Conservation (phyloP, 1,140 invertebrate genomes). For the Camponotus vicinus region DNA sequence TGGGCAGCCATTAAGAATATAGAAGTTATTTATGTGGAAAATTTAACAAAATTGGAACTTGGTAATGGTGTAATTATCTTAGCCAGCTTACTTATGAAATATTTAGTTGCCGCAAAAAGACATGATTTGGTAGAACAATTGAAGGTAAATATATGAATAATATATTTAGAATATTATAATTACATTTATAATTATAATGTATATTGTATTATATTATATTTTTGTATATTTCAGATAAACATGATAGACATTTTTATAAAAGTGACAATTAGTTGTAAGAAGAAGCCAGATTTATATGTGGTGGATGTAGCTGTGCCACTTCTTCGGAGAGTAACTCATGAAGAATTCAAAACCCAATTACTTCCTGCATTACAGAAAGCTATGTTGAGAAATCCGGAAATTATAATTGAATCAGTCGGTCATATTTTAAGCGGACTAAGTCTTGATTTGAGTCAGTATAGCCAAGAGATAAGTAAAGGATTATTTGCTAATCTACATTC, state of each 20-base stretch:
- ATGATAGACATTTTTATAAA: conserved; percentile 93
- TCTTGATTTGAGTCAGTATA: conserved; percentile 93
- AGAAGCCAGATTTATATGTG: conserved; percentile 90
- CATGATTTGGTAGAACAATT: conserved; percentile 82
- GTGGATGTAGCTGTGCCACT: conserved; percentile 89
- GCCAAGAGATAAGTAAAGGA: conserved; percentile 93
- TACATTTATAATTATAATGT: conserved; percentile 18
- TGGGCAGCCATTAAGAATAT: conserved; percentile 83
- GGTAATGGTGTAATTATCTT: conserved; percentile 85
- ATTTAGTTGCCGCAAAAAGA: conserved; percentile 80
- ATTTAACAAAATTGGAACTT: conserved; percentile 83
- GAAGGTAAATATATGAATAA: conserved; percentile 81
- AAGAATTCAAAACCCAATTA: conserved; percentile 92
- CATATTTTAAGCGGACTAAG: conserved; percentile 90
- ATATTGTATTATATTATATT: conserved; percentile 48
- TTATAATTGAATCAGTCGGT: conserved; percentile 93
- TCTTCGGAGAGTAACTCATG: conserved; percentile 88
- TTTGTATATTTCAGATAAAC: conserved; percentile 84
- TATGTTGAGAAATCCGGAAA: conserved; percentile 97
- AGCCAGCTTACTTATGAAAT: conserved; percentile 82
- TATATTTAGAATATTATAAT: not conserved
- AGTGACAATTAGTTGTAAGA: conserved; percentile 93
- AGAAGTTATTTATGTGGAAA: conserved; percentile 84
- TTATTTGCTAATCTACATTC: conserved; percentile 92
- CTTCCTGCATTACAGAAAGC: conserved; percentile 96